Base-by-base conservation (phyloP, 2,113 vertebrate genomes). In the Thinocorus orbignyianus region DNA sequence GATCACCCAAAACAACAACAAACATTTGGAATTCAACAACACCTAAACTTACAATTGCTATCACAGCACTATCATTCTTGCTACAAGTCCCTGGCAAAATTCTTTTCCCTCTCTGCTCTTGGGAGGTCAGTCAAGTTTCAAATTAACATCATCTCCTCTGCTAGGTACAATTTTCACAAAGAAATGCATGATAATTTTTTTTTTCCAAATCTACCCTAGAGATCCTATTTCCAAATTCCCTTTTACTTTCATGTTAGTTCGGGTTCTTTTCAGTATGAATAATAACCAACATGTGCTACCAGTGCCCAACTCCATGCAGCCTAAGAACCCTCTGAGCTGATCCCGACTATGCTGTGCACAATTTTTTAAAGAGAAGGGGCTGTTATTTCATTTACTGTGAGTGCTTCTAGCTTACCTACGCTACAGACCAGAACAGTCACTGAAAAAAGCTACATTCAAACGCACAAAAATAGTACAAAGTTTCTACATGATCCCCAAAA, bases 271-370 rank as follows among this genome's bases (percentile, higher is more conserved):
- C 55, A 86, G 37, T 44, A 58, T 17, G 15, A 81, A 35, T 22
- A 30, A n/a, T 17, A 70, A 76, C 19, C 42, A 73, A 51, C 13
- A 22, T 2, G 19, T 62, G 42, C 64, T 51, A 62, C 48, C 23
- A 51, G 33, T 7, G 33, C 69, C 23, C 41, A 88, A 46, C 24
- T 70, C 48, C 25, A 23, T 1, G 12, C 24, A 83, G 61, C 17
- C 24, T 23, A 55, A 69, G 58, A n/a, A 33, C 18, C 15, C 28
- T 39, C 35, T 26, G 24, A 81, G 37, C 57, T 74, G 42, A 85
- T 8, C 17, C 49, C 2, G 6, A 66, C 46, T 44, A 51, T 14
- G 17, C 2, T 5, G 1, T 26, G 7, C 4, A 10, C 12, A 57
- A 17, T 5, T 46, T 77, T 71, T 46, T 22, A 31, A 77, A 65